Percentiles rank a stretch among this genome's conserved stretches.
These are phyloP conservation scores for Austrofundulus limnaeus DNA, from an alignment of 2,113 vertebrate species.

Conservation along the genomic window DNA sequence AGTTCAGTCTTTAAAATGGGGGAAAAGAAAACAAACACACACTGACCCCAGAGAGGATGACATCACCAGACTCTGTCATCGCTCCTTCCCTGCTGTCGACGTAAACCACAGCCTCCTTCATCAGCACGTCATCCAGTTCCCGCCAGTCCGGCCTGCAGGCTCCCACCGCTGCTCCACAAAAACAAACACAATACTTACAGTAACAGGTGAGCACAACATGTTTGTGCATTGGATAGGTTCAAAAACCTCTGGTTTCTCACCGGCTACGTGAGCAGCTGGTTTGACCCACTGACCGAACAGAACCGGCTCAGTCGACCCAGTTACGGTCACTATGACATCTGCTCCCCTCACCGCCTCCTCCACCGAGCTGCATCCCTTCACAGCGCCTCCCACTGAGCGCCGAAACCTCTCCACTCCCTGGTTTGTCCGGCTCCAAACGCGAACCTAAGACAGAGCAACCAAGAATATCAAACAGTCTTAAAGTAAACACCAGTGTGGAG, in stretches of 20 bases:
- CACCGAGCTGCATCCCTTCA: slow-evolving; percentile 79
- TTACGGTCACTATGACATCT: slow-evolving; percentile 92
- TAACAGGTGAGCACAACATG: too few species aligned
- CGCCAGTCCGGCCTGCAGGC: slow-evolving; percentile 92
- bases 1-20: too few species aligned
- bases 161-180: slow-evolving; percentile 82
- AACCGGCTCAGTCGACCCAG: slow-evolving; percentile 85
- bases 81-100: slow-evolving; percentile 91
- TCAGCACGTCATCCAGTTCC: slow-evolving; percentile 88
- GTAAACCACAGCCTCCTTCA: slow-evolving; percentile 87
- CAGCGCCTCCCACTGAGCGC: slow-evolving; percentile 64
- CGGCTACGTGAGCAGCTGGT: slow-evolving; percentile 91
- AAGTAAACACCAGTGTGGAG: not conserved
- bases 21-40: not conserved
- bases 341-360: slow-evolving; percentile 87
- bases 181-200: not conserved
- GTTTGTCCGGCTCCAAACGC: slow-evolving; percentile 85
- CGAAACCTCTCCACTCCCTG: slow-evolving; percentile 80
- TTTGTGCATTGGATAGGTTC: too few species aligned
- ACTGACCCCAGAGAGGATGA: slow-evolving; percentile 89
- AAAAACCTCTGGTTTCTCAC: slow-evolving; percentile 66
- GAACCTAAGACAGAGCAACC: slow-evolving; percentile 76
- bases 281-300: slow-evolving; percentile 92
- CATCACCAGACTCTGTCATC: slow-evolving; percentile 86
- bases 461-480: too few species aligned